Base-by-base conservation (phyloP, 2,888 invertebrate species). In the Dicycla oo region DNA sequence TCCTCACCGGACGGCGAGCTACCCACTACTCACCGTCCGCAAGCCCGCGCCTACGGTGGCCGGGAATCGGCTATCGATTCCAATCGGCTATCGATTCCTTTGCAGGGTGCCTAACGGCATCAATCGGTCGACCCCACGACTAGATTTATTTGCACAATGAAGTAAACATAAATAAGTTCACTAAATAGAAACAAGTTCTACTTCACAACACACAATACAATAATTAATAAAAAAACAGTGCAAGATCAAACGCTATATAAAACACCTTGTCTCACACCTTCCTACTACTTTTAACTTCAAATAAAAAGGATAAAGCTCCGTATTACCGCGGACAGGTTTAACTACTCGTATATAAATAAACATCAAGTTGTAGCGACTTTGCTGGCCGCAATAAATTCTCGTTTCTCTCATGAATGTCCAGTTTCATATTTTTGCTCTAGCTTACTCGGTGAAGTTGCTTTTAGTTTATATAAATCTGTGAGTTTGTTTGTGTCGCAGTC, bases 291-390 rank as follows among this genome's bases (percentile, higher is more conserved):
- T 69, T 75, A 65, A 47, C 58, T 82, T 63, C 6, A 38, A 80
- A 62, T 65, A 75, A 73, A 82, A 66, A 72, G 60, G 54, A 72
- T 64, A 69, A 75, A 74, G 64, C 65, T 76, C 45, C n/a, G 61
- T 34, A 56, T 81, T 78, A 69, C 70, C 63, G 61, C 34, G 69
- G 84, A 78, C 78, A 86, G 73, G 78, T 78, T 78, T 63, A 78
- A 81, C 66, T 73, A n/a, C n/a, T n/a, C n/a, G n/a, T n/a, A 60
- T 75, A 73, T 78, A 85, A 83, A 85, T 85, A 85, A 83, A 81
- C 67, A 83, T 75, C 74, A 80, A 73, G 72, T 70, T 38, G 54
- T 56, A 64, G 38, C 66, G 68, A 72, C 72, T 85, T 75, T 61
- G 58, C 57, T 57, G 60, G 61, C 66, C 63, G 81, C 78, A 38